Evolutionary conservation across 2,888 invertebrate genomes (phyloP), one percentile per base, ranked within the genome.

Genomic region (Drosophila rellima): DNA sequence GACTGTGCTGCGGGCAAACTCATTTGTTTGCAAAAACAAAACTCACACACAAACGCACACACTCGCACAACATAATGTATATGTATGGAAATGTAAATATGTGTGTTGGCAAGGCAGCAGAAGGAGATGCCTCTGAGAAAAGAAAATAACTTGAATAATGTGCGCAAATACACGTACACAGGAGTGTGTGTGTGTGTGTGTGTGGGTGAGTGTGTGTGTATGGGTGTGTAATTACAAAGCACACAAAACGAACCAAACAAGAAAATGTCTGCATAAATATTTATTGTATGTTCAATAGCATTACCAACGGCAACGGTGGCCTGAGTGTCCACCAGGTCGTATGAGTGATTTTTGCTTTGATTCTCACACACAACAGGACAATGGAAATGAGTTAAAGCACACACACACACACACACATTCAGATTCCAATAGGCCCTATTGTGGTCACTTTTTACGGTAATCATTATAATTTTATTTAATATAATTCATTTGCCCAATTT

Each of bases 251-350:
- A 20, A 48, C 60, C 26, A 31, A 45, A 33, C 70, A 74, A 54
- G 57, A 56, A 75, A 71, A 70, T 71, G 67, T 70, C 71, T 70
- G 74, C 77, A 85, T 85, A 83, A 85, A 85, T 88, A 83, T 88
- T 88, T 82, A 82, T 88, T 77, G 82, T 85, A 66, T 70, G 59
- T 79, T 88, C 79, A 65, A 77, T 74, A 74, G 77, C 82, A 72
- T 64, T 74, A 67, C 82, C 74, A 52, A 39, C 52, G 83, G 76
- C 75, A 68, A 48, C 26, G 47, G 20, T 23, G 50, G 35, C 15
- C 44, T 8, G 15, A 20, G 40, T 31, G 59, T 50, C 50, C 42
- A 55, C 18, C 74, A 23, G 11, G 70, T 69, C 81, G 84, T 76
- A 81, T 87, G 69, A 78, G 82, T 81, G 77, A 82, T 82, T 85